Evolutionary conservation across 2,888 invertebrate species (phyloP).

Genomic region (Holacanthella duospinosa): DNA sequence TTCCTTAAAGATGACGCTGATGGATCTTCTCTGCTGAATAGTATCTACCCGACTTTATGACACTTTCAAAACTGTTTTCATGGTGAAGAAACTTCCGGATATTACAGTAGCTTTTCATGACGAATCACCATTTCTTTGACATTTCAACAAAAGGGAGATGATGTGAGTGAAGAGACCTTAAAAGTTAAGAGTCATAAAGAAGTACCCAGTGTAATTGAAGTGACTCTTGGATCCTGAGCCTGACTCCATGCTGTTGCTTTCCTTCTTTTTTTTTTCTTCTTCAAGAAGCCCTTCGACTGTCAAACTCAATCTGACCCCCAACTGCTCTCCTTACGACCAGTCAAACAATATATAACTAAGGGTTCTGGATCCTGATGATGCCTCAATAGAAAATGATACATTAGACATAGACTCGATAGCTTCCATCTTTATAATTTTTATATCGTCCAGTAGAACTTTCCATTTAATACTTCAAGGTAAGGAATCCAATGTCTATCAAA

Average conservation of each 20-base stretch:
- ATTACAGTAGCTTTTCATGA: neutral
- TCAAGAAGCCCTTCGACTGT: neutral
- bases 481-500: no score
- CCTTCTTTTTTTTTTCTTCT: no score
- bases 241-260: no score
- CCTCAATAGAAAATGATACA: neutral
- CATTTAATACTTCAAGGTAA: neutral
- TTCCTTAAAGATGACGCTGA: no score
- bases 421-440: no score
- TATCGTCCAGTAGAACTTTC: neutral
- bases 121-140: neutral
- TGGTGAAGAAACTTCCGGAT: neutral
- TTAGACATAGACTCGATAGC: no score
- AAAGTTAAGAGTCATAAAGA: no score
- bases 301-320: neutral
- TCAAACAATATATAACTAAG: no score
- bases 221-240: no score
- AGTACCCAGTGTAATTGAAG: neutral
- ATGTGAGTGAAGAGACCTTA: neutral
- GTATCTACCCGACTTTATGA: no score
- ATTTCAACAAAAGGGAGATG: neutral
- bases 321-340: no score
- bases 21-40: no score
- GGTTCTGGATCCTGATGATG: neutral
- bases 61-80: neutral